phyloP scores from a whole-genome alignment of 2,888 invertebrate species.

The Morpho helenor region DNA sequence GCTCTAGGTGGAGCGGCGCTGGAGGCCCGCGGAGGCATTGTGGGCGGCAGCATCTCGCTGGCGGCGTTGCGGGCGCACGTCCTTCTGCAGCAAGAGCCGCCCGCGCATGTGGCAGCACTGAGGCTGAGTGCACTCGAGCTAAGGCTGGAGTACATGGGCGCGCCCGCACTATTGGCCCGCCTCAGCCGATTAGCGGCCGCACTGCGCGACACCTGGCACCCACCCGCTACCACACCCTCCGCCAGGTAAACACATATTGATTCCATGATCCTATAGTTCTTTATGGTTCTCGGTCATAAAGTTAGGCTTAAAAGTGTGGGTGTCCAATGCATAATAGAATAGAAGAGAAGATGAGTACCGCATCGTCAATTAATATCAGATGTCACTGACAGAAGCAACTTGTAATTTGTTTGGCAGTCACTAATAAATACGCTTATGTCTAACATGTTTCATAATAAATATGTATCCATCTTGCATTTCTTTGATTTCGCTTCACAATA shows the following conservation, averaged over 20 bases:
- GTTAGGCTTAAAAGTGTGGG: too few species aligned
- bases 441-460: too few species aligned
- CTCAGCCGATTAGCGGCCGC: constrained; percentile 88
- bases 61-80: constrained; percentile 91
- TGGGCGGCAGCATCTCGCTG: constrained; percentile 96
- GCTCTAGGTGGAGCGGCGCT: constrained; percentile 93
- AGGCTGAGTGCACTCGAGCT: constrained; percentile 92
- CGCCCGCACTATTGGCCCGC: constrained; percentile 94
- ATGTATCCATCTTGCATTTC: too few species aligned
- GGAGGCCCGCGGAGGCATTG: constrained; percentile 98
- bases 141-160: constrained; percentile 98
- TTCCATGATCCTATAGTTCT: not conserved
- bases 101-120: constrained; percentile 91
- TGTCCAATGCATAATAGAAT: too few species aligned
- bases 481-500: too few species aligned
- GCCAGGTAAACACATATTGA: not conserved
- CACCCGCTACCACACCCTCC: constrained; percentile 30
- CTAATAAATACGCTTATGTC: too few species aligned
- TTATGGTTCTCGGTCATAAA: too few species aligned
- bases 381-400: too few species aligned
- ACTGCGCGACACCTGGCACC: constrained; percentile 28
- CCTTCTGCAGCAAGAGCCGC: constrained; percentile 85
- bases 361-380: too few species aligned
- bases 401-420: too few species aligned
- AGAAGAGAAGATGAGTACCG: too few species aligned